A percentile compares a stretch with the other conserved stretches of the same genome.
phyloP scores from a whole-genome alignment of 2,113 vertebrate genomes.

The Conger conger region DNA sequence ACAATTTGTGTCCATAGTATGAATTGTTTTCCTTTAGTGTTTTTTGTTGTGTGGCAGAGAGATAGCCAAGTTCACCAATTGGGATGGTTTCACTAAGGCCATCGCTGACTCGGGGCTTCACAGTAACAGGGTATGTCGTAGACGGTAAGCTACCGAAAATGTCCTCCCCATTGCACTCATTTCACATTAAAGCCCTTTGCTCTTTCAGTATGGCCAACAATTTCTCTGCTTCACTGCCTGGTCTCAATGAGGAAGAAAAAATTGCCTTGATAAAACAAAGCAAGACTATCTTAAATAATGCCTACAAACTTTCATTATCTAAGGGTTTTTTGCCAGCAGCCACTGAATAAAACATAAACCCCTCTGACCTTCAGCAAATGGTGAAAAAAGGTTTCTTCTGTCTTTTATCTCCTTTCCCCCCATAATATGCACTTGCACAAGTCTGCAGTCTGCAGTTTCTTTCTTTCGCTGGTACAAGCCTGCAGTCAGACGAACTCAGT shows the following conservation, averaged over 20 bases:
- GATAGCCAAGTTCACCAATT: not conserved
- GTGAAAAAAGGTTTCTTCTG: slow-evolving; percentile 29
- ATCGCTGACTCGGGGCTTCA: not conserved
- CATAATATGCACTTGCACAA: slow-evolving; percentile 28
- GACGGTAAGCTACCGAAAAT: not conserved
- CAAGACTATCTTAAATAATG: not conserved
- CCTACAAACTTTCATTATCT: slow-evolving; percentile 33
- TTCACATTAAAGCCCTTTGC: slow-evolving; percentile 25
- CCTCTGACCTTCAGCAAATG: slow-evolving; percentile 45
- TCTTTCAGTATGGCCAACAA: slow-evolving; percentile 14
- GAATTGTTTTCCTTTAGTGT: not conserved
- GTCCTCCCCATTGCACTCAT: not conserved
- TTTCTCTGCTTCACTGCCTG: slow-evolving; percentile 18
- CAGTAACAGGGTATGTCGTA: not conserved
- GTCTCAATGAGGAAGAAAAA: slow-evolving; percentile 10
- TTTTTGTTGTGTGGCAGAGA: not conserved
- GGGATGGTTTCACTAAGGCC: not conserved
- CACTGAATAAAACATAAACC: slow-evolving; percentile 58
- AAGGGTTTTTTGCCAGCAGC: slow-evolving; percentile 40
- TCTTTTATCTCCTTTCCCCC: slow-evolving; percentile 33
- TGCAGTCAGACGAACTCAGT: slow-evolving; percentile 42
- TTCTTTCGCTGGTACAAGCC: slow-evolving; percentile 38
- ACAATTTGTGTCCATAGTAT: not conserved
- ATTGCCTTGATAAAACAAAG: not conserved
- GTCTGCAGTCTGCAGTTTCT: slow-evolving; percentile 32